Base-by-base conservation (phyloP, 2,888 invertebrate species). In the Seira musarum region DNA sequence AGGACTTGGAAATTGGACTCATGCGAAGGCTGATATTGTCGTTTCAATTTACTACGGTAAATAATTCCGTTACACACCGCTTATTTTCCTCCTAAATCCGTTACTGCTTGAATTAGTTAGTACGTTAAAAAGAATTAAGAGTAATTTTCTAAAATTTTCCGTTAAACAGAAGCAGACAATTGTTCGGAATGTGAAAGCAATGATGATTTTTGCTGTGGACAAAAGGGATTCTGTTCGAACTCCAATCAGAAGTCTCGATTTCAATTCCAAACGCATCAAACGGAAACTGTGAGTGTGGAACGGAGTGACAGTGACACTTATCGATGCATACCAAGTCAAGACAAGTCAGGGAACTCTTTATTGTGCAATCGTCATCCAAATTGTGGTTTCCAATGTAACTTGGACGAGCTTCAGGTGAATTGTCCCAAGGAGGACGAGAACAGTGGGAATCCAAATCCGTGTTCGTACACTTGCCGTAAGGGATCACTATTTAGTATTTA, bases 321-420 rank as follows among this genome's bases (percentile, higher is more conserved):
- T 22, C 70, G 83, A 1, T 83, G 83, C 65, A 83, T 83, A 63
- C 83, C 80, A 1, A 67, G 10, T 21, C 15, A 21, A 22, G n/a
- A 46, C n/a, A 21, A 15, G 8, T 57, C 57, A 1, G 76, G 80
- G 5, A 19, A 5, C 0, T 53, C 67, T 0, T 3, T 71, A 2
- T 13, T 76, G 2, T 83, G 83, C 63, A 74, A 81, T 60, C 53
- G 65, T 1, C 83, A 83, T 49, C 80, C 83, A 0, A 80, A 83
- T 30, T 83, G 83, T 70, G 83, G 83, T 10, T 46, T 79, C 46
- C 67, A 53, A 22, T 81, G 81, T 25, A 83, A 81, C 25, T 49
- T n/a, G 1, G 83, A 83, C 49, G 83, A 83, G 60, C 49, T 69
- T 1, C 2, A 21, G 0, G 65, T 21, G 0, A 30, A 8, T 21